Base-by-base conservation (phyloP, 2,797 vertebrate species). In the Syngnathus acus region DNA sequence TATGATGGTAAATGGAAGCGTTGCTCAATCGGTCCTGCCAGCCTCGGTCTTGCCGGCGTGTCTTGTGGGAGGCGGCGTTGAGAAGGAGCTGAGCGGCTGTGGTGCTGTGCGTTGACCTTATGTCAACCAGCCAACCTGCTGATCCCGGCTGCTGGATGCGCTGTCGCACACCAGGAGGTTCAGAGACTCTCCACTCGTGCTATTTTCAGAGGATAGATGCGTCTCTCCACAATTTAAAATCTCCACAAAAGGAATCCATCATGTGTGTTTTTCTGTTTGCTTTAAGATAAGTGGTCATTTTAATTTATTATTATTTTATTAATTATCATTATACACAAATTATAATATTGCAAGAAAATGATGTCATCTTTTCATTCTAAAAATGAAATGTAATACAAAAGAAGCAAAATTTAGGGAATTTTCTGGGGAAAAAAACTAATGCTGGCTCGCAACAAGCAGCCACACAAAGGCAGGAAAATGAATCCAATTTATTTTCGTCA, bases 1-100 rank as follows among this genome's bases (percentile, higher is more conserved):
- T 99, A 98, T 40, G 96, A 99, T 70, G 95, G 96, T 99, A 57
- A 53, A 55, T 58, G 37, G 19, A 42, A n/a, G n/a, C 39, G 0
- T 40, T 40, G 26, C 26, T 26, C 1, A 26, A 16, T 47, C 11
- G 45, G 2, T 39, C 19, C 8, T 21, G 39, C 59, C 55, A 19
- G 14, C 55, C 5, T 17, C 32, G 6, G 5, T 58, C 55, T 58
- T 58, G 55, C 32, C 11, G 40, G 40, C 13, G n/a, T 19, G 17
- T 43, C 40, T 23, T 32, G 13, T 14, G 53, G 53, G 14, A 2
- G 53, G 53, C 13, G 39, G 5, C 10, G 5, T 64, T 66, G 65
- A 59, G 66, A 65, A 53, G 62, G 42, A 67, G 65, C 68, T 60
- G 57, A 63, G 73, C 62, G 57, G 72, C 73, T 70, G 38, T 42